Conservation (phyloP, 2,797 vertebrate genomes). For the Hydrocynus forskahlii region DNA sequence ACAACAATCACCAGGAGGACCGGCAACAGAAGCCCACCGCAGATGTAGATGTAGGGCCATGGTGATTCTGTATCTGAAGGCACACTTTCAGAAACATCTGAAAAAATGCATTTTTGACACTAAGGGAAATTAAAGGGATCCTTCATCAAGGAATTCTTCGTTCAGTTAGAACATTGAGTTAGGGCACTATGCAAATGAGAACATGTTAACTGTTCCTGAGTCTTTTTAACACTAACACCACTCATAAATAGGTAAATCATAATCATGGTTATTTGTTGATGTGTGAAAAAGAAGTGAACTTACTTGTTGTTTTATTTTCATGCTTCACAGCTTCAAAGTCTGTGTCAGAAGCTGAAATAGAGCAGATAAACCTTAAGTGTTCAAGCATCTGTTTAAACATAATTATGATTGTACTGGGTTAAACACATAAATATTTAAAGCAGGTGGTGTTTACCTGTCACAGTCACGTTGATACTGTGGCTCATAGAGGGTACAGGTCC, state of each 20-base stretch:
- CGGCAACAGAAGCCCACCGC: constrained; percentile 11
- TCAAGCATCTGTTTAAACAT: background rate
- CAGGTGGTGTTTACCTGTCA: constrained; percentile 38
- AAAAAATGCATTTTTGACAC: background rate
- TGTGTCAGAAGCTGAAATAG: constrained; percentile 2
- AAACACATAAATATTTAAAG: background rate
- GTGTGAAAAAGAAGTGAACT: no score
- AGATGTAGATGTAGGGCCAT: constrained; percentile 33
- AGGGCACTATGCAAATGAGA: background rate
- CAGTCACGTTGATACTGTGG: constrained; percentile 51
- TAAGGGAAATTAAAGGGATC: background rate
- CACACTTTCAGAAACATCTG: background rate
- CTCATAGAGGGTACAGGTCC: background rate
- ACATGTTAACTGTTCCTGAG: background rate
- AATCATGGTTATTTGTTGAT: no score
- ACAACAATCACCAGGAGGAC: constrained; percentile 5
- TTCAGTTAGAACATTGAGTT: background rate
- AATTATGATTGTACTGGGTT: background rate
- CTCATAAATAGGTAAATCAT: no score
- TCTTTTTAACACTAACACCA: no score
- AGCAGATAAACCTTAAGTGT: background rate
- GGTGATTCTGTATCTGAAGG: background rate
- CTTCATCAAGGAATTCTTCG: background rate
- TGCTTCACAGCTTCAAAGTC: background rate
- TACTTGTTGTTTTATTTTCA: background rate